A percentile compares a stretch with the other conserved stretches of the same genome.
These are phyloP conservation scores for Neogale vison DNA, from an alignment of 2,113 vertebrate genomes.

Conservation along the genomic window DNA sequence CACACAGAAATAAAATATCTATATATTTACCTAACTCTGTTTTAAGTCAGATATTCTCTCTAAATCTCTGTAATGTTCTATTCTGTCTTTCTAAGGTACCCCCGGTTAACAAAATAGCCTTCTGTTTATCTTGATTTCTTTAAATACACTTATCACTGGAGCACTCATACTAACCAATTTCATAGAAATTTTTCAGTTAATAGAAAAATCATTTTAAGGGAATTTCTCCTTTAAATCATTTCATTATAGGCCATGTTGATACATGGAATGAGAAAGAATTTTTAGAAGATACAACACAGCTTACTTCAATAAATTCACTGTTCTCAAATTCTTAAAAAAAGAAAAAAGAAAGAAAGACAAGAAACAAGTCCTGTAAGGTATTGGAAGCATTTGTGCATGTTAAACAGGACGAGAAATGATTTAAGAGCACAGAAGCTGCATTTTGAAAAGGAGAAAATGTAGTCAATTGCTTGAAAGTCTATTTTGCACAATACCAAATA, in stretches of 20 bases:
- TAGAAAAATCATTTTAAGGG: neutral
- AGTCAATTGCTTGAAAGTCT: neutral
- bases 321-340: neutral
- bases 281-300: neutral
- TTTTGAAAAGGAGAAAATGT: neutral
- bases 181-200: neutral
- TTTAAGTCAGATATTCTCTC: neutral
- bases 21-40: neutral
- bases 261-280: neutral
- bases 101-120: neutral
- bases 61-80: neutral
- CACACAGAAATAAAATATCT: neutral
- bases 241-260: neutral
- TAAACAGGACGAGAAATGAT: neutral
- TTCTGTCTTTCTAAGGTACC: neutral
- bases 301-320: neutral
- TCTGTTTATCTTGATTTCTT: slow-evolving; percentile 25
- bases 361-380: neutral
- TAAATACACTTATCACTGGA: neutral
- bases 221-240: neutral
- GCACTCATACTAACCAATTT: neutral
- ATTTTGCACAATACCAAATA: neutral
- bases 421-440: neutral
- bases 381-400: neutral
- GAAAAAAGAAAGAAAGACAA: neutral